Percentiles rank a stretch among this genome's conserved stretches.
phyloP scores from a whole-genome alignment of 1,140 invertebrate species.

The Catajapyx aquilonaris region DNA sequence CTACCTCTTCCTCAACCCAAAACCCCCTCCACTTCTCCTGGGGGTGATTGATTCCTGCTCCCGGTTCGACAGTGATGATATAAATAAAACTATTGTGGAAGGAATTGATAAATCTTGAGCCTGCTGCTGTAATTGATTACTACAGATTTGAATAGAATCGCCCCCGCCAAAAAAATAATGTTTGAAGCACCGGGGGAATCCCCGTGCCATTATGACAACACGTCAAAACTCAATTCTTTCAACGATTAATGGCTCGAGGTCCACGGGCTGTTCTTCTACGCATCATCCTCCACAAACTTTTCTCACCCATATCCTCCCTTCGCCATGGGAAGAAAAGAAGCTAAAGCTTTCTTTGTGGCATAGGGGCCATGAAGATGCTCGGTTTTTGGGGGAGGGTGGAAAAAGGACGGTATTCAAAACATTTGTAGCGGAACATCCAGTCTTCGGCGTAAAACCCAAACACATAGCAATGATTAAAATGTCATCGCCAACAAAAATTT shows the following conservation, averaged over 20 bases:
- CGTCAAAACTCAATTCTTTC: background rate
- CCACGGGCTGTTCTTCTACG: background rate
- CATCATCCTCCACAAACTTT: no score
- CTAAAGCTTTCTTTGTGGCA: background rate
- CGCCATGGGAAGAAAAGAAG: conserved; percentile 1
- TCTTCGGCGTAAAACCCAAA: no score
- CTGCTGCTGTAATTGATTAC: conserved; percentile 1
- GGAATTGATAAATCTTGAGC: conserved; percentile 1
- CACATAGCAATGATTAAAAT: no score
- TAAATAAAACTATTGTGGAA: conserved; percentile 3
- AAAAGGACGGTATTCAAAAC: no score
- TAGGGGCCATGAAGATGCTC: no score
- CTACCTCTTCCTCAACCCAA: no score
- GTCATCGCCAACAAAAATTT: no score
- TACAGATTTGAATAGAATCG: conserved; percentile 2
- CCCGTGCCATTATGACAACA: background rate
- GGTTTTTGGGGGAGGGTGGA: no score
- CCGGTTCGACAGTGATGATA: conserved; percentile 3
- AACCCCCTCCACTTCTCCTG: no score
- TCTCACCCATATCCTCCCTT: no score
- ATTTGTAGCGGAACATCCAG: no score
- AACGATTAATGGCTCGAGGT: conserved; percentile 1
- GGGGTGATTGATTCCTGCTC: conserved; percentile 1
- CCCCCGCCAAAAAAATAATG: background rate
- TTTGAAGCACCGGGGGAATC: background rate